phyloP scores from a whole-genome alignment of 64 coral and sea anemone genomes.

The Porites lutea region DNA sequence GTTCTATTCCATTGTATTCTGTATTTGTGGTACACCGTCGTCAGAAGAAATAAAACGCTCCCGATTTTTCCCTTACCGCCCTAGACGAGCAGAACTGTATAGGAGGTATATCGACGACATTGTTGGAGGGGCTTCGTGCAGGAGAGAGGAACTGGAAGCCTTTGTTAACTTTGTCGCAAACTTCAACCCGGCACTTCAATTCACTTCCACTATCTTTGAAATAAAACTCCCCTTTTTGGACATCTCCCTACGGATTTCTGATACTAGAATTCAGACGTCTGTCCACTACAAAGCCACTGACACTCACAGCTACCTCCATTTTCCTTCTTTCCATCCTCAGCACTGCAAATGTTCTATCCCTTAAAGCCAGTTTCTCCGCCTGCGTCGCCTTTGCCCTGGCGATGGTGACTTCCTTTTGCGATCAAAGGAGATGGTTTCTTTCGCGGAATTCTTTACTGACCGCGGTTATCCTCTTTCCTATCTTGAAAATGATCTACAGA shows the following conservation, averaged over 20 bases:
- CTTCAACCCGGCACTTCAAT: not conserved
- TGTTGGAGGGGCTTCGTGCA: not conserved
- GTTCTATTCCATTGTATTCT: too few species aligned
- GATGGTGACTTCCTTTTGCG: not conserved
- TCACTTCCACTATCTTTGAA: not conserved
- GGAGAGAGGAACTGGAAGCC: not conserved
- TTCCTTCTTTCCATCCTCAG: constrained; percentile 8
- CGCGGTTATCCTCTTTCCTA: too few species aligned
- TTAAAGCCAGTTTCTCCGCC: not conserved
- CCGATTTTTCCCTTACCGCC: too few species aligned
- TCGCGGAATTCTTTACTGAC: too few species aligned
- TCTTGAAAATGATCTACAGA: too few species aligned
- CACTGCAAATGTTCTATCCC: not conserved
- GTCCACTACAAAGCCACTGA: constrained; percentile 14
- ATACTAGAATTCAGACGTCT: not conserved
- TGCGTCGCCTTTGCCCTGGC: constrained; percentile 2
- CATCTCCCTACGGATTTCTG: not conserved
- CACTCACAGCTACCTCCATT: constrained; percentile 15
- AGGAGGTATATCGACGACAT: constrained; percentile 30
- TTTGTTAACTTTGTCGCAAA: not conserved
- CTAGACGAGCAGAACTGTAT: too few species aligned
- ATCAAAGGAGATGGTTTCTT: not conserved
- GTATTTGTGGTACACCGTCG: too few species aligned
- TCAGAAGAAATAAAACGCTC: too few species aligned
- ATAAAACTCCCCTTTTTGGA: not conserved